Evolutionary conservation across 2,797 vertebrate species (phyloP), one percentile per base, ranked within the genome.

Genomic region (Gambusia yucatana): DNA sequence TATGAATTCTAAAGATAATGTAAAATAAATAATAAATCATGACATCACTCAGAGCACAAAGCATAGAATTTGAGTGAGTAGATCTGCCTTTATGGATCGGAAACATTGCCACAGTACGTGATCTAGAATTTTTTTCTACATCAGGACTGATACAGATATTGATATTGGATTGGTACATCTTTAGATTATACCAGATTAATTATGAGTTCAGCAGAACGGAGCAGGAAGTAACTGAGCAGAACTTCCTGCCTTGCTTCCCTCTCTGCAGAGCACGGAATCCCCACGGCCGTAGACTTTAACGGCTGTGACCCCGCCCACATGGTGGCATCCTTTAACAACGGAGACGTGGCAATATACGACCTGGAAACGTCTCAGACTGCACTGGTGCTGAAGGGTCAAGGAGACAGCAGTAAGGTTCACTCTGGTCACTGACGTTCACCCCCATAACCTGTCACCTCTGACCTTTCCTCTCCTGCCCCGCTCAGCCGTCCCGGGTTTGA

Each of bases 261-360:
- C 14, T 41, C 72, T 89, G 52, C 88, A 99, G 98, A 97, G 71
- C 96, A 97, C 79, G 98, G 98, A 63, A 92, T 97, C 89, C 98
- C 98, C 82, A 99, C 98, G 9, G 96, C 98, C 0, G 96, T 99
- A 81, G 98, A 99, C 94, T 99, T 99, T 75, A 98, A 97, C 88
- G 97, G 97, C 48, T 99, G 97, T 91, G 98, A 99, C 89, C 98
- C 98, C 84, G 98, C 97, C 90, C 97, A 98, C 92, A 97, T 98
- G 96, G 97, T 99, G 89, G 95, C 96, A 44, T 98, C 98, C 72
- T 99, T 98, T 88, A 97, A 95, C 93, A 96, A 94, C 36, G 98
- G 98, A 79, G 97, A 95, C 72, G 96, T 97, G 76, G 95, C 98
- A 87, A 95, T 99, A 79, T 99, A 99, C 82, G 98, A 99, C 95